Evolutionary conservation across 2,888 invertebrate species (phyloP).

Genomic region (Nowickia ferox): DNA sequence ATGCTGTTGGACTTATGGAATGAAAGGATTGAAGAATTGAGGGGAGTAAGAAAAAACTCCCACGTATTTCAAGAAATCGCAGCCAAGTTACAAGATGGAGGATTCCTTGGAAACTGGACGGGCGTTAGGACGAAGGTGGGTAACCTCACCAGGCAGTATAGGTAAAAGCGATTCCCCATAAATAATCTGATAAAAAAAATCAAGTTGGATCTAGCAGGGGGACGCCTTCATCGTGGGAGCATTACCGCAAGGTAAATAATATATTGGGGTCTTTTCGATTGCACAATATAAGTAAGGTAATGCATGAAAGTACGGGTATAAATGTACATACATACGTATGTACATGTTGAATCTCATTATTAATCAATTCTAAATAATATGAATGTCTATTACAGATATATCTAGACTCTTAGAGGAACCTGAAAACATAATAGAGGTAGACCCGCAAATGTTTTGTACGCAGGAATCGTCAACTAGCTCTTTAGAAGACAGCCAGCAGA

Average conservation of each 20-base stretch:
- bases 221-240: constrained; percentile 27
- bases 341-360: neutral
- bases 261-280: constrained; percentile 21
- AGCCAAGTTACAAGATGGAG: no score
- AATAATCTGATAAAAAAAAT: no score
- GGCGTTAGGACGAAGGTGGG: no score
- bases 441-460: neutral
- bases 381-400: neutral
- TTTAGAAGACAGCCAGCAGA: neutral
- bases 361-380: neutral
- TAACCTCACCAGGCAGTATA: no score
- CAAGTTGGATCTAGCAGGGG: constrained; percentile 5
- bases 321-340: neutral
- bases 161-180: no score
- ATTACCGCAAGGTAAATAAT: constrained; percentile 21
- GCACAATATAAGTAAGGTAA: neutral
- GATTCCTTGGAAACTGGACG: no score
- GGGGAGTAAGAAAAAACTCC: no score
- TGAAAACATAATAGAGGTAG: neutral
- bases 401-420: constrained; percentile 11
- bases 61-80: no score
- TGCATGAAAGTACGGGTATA: constrained; percentile 28
- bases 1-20: no score
- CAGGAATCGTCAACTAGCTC: neutral
- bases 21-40: no score